These are phyloP conservation scores for Andrena fulva DNA, from an alignment of 2,888 invertebrate genomes.

Conservation along the genomic window DNA sequence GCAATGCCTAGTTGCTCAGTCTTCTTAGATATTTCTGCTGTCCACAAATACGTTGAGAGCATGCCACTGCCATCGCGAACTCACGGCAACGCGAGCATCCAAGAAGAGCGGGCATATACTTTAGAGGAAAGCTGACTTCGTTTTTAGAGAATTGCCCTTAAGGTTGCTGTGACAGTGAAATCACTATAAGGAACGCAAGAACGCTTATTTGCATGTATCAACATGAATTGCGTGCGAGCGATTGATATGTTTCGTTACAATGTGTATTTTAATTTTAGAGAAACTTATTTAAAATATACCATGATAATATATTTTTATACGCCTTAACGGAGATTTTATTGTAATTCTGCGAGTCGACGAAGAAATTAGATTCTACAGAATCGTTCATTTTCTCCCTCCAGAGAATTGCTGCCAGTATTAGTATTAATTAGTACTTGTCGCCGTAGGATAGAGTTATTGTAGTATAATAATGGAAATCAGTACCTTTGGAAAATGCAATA, in stretches of 20 bases:
- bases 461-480: constrained; percentile 13
- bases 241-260: not conserved
- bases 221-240: not conserved
- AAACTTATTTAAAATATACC: constrained; percentile 16
- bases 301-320: constrained; percentile 27
- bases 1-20: not conserved
- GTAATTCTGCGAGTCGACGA: constrained; percentile 3
- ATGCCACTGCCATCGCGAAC: constrained; percentile 32
- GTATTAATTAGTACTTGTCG: constrained; percentile 26
- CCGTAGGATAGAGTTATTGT: constrained; percentile 9
- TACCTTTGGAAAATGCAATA: not conserved
- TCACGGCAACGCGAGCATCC: not conserved
- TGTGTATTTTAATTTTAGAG: not conserved
- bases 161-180: not conserved
- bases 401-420: constrained; percentile 45
- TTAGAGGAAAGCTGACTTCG: not conserved
- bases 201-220: not conserved
- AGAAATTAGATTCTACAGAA: not conserved
- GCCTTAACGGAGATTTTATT: not conserved
- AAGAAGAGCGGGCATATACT: not conserved
- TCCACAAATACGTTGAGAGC: not conserved
- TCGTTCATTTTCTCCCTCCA: not conserved
- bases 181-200: not conserved
- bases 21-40: constrained; percentile 1
- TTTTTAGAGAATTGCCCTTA: not conserved